Base-by-base conservation (phyloP, 2,888 invertebrate species). In the Pemphredon lugubris region DNA sequence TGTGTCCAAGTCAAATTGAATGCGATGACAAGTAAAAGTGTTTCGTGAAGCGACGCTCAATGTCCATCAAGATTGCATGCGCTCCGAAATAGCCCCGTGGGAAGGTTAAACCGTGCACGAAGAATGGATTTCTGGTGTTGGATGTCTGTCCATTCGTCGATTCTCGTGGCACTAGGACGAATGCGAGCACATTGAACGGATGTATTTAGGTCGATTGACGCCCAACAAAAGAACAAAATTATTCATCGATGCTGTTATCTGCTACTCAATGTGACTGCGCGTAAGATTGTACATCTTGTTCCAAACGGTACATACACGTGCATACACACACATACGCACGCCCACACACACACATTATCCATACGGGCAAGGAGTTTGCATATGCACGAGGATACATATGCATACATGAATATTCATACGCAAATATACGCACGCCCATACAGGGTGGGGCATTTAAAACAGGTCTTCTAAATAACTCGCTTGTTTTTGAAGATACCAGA, bases 231-330 rank as follows among this genome's bases (percentile, higher is more conserved):
- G n/a, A n/a, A n/a, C n/a, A n/a, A n/a, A 72, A 66, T 54, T 73
- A 73, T 74, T 65, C 68, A 74, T 75, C 65, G 75, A 75, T 14
- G 55, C 60, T 58, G 73, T 66, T 72, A 51, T 65, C 65, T 72
- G 47, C 51, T 57, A 45, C 71, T 63, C 70, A 40, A 55, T 67
- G 67, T 67, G 70, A 68, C 63, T 77, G 71, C 61, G 64, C 68
- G 70, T 61, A 61, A 68, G 53, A 73, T 34, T 21, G 50, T 54
- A 21, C 47, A 59, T 79, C 76, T 68, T 63, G 73, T 63, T 69
- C 60, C 65, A 55, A n/a, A n/a, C 40, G 55, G 63, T 51, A 45
- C 42, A 51, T 34, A 2, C 45, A 42, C 20, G 13, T 23, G 39
- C 39, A 21, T 20, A 23, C 13, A 23, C 14, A 40, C 53, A 42